phyloP scores from a whole-genome alignment of 2,888 invertebrate genomes.

The Lasius fuliginosus region DNA sequence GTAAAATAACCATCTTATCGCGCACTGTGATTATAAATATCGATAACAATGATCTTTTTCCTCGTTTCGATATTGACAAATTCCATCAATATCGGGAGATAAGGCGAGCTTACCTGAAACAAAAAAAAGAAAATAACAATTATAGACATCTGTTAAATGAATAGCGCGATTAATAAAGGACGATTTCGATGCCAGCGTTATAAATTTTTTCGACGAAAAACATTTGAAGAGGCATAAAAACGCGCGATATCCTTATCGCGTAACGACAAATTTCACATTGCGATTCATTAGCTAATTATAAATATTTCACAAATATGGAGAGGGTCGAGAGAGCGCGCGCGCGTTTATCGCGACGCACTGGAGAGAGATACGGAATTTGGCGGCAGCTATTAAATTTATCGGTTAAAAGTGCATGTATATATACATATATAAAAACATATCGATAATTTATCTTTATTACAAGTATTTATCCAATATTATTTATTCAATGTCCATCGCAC shows the following conservation, averaged over 20 bases:
- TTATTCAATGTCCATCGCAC: conserved; percentile 48
- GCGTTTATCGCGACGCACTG: conserved; percentile 14
- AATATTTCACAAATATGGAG: conserved; percentile 46
- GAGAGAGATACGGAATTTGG: conserved; percentile 40
- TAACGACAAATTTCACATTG: conserved; percentile 36
- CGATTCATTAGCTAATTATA: conserved; percentile 51
- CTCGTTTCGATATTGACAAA: conserved; percentile 50
- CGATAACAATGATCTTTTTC: conserved; percentile 49
- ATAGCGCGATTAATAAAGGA: background rate
- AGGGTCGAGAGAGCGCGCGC: background rate
- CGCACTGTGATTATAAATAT: conserved; percentile 36
- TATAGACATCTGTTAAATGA: conserved; percentile 12
- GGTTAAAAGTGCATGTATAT: conserved; percentile 42
- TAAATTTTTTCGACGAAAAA: conserved; percentile 14
- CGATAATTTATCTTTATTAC: conserved; percentile 56
- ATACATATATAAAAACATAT: conserved; percentile 36
- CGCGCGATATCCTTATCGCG: conserved; percentile 28
- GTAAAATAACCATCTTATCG: conserved; percentile 50
- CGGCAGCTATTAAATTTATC: conserved; percentile 52
- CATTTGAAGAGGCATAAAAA: background rate
- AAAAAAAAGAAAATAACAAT: conserved; percentile 41
- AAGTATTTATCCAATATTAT: conserved; percentile 56
- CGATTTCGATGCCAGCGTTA: background rate
- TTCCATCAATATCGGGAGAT: conserved; percentile 24
- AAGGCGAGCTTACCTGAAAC: conserved; percentile 71